Base-by-base conservation (phyloP, 2,888 invertebrate species). In the Hypena proboscidalis region DNA sequence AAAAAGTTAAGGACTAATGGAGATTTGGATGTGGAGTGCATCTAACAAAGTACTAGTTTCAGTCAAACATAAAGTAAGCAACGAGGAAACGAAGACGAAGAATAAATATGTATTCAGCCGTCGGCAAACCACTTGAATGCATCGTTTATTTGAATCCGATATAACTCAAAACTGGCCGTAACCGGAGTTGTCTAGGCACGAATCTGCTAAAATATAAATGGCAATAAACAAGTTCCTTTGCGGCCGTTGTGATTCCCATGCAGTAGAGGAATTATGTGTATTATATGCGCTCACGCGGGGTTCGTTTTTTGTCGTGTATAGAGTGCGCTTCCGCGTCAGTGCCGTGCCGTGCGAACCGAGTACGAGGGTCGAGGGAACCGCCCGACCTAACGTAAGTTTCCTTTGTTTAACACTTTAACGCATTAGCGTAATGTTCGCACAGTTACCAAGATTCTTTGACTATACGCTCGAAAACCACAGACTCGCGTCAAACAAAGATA, bases 331-430 rank as follows among this genome's bases (percentile, higher is more conserved):
- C 86, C 86, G 85, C 78, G 75, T 74, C 67, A 59, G 70, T 60
- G n/a, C n/a, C 60, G 70, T 76, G 76, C 77, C 88, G 87, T 89
- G 88, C 80, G 88, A 89, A 87, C 80, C 51, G 62, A 54, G 77
- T 76, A 64, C 57, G 78, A 77, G 84, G 84, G 84, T 80, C 82
- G 80, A 79, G 80, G 75, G 79, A 83, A 79, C 70, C 67, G 64
- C 58, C 69, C 78, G 77, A 81, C 77, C 79, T 80, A 77, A 71
- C 71, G 72, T 70, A 71, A 74, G 73, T 66, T 83, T 80, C 80
- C 83, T 86, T 87, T 86, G 85, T 86, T 85, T 79, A 68, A 72
- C 70, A 68, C 69, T 83, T 85, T 74, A 66, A 73, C 73, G 68
- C 70, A 68, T 72, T 70, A 67, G 60, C 63, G 63, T 66, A 58